A percentile compares a stretch with the other conserved stretches of the same genome.
Evolutionary conservation across 2,888 invertebrate species (phyloP).

Genomic region (Argyresthia goedartella): DNA sequence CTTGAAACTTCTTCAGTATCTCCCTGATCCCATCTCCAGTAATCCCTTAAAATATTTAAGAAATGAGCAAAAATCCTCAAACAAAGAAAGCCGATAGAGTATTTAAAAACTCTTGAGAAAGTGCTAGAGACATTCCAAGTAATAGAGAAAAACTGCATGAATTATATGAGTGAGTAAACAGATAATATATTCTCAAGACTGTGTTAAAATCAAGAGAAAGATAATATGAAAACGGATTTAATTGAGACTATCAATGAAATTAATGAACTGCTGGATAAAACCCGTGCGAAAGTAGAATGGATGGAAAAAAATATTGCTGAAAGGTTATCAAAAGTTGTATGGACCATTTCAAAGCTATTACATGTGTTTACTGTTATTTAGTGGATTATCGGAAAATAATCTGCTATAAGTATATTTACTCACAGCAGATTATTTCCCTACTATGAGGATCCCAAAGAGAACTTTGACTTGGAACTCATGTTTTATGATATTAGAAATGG

Average conservation of each 20-base stretch:
- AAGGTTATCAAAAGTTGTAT: constrained; percentile 19
- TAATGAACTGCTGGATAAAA: no score
- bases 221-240: no score
- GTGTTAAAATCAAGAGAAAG: not conserved
- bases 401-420: no score
- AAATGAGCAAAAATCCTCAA: not conserved
- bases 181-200: constrained; percentile 7
- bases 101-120: constrained; percentile 20
- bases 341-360: constrained; percentile 23
- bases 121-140: constrained; percentile 17
- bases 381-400: no score
- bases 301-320: constrained; percentile 20
- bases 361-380: constrained; percentile 27
- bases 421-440: constrained; percentile 17
- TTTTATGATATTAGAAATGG: constrained; percentile 17
- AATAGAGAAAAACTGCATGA: constrained; percentile 20
- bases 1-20: no score
- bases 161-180: constrained; percentile 22
- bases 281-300: constrained; percentile 3
- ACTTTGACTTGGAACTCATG: constrained; percentile 18
- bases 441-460: constrained; percentile 24
- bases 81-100: constrained; percentile 11
- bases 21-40: no score
- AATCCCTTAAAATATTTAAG: no score
- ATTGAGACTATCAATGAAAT: no score